Base-by-base conservation (phyloP, 2,888 invertebrate species). In the Chromoteleia sp. region DNA sequence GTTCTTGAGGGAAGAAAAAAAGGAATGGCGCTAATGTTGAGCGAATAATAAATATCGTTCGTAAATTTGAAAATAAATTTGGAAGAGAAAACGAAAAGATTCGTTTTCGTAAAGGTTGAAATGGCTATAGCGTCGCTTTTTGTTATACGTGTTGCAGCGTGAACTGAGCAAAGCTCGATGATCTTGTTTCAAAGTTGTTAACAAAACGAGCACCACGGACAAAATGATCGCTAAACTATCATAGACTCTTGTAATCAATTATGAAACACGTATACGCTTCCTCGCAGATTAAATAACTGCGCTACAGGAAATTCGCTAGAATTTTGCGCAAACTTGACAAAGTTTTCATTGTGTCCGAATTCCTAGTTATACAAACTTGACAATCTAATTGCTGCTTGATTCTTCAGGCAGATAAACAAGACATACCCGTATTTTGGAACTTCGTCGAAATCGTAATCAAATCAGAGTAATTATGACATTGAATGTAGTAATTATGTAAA, bases 141-240 rank as follows among this genome's bases (percentile, higher is more conserved):
- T 43, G 17, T 43, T 43, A 8, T 10, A 17, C 17, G 19, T 17
- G 19, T 19, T 19, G 4, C 8, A 10, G 1, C 4, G 19, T 12
- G 19, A 43, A 43, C 43, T 19, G 12, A 19, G 21, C 17, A 39
- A 21, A 39, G 56, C 15, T 10, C 39, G 56, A 58, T 58, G 56
- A 58, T 58, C 56, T 58, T 58, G 56, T 58, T 58, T 58, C 56
- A 39, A 39, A 39, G 39, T 58, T 58, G 56, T 39, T 58, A 58
- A 58, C 56, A 39, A 58, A 39, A n/a, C 56, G 21, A 39, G 56
- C 36, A 39, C 56, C 4, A 15, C 5, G 52, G 7, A 36, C 21
- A 33, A 58, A 30, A 58, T 58, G 43, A 61, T 61, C 45, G 30
- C 61, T 45, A 30, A 61, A 61, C 45, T 61, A 61, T 61, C 45